A percentile compares a stretch with the other conserved stretches of the same genome.
Conservation (phyloP, 2,113 vertebrate species). For the Euleptes europaea region DNA sequence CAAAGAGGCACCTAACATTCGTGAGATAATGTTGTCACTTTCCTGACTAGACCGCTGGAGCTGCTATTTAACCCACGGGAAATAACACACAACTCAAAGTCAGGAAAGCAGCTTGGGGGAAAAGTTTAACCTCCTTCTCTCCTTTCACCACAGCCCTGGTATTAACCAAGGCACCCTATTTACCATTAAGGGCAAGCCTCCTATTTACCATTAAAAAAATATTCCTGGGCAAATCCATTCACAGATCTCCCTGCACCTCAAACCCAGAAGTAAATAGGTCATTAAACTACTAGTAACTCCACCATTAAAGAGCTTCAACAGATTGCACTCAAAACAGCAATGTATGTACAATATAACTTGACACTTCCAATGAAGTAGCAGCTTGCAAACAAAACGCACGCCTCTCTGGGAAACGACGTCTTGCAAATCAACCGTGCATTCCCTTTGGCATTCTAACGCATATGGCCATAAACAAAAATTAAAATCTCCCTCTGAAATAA, state of each 20-base stretch:
- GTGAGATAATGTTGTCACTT: neutral
- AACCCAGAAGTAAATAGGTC: neutral
- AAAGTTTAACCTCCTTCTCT: no score
- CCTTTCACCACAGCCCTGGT: no score
- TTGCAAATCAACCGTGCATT: neutral
- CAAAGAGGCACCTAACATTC: neutral
- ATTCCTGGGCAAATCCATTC: no score
- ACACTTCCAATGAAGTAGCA: neutral
- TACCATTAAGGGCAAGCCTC: no score
- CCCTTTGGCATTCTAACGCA: neutral
- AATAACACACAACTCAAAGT: no score
- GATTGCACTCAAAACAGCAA: neutral
- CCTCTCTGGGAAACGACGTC: neutral
- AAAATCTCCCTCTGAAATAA: neutral
- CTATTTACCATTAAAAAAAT: no score
- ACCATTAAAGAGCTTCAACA: neutral
- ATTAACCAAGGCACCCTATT: no score
- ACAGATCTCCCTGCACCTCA: neutral
- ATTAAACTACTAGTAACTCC: no score
- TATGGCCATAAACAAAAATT: neutral
- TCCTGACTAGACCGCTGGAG: no score
- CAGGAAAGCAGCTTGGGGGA: no score
- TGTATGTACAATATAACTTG: neutral
- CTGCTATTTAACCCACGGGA: no score
- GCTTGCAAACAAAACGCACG: fast-evolving